These are phyloP conservation scores for Actias luna DNA, from an alignment of 2,888 invertebrate genomes.

Conservation along the genomic window DNA sequence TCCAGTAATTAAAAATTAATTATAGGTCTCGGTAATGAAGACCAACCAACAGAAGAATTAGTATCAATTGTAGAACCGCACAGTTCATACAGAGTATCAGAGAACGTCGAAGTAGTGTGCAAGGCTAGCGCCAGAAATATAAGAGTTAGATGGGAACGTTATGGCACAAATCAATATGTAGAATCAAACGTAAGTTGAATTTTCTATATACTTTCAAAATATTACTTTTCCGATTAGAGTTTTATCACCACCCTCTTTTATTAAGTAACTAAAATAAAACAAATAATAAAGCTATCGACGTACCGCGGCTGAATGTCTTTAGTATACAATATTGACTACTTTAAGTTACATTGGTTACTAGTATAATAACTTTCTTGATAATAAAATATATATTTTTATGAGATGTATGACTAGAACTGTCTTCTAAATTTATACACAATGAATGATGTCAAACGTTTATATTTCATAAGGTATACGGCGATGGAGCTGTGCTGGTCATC, in stretches of 20 bases:
- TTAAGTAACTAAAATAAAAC: too few relatives aligned
- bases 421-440: neutral
- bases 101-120: conserved; percentile 63
- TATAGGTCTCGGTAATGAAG: conserved; percentile 47
- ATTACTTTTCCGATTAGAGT: neutral
- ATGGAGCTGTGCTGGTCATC: conserved; percentile 84
- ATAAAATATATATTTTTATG: neutral
- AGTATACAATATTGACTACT: too few relatives aligned
- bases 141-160: conserved; percentile 51
- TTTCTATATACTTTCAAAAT: neutral
- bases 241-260: too few relatives aligned
- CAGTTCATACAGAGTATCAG: conserved; percentile 55
- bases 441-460: neutral
- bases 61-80: conserved; percentile 66
- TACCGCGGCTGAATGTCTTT: too few relatives aligned
- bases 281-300: too few relatives aligned
- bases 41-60: conserved; percentile 33
- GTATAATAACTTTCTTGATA: too few relatives aligned
- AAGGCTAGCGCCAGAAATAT: conserved; percentile 39
- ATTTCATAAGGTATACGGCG: conserved; percentile 63
- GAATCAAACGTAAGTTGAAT: conserved; percentile 49
- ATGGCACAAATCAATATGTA: conserved; percentile 61
- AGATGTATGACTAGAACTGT: neutral
- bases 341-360: too few relatives aligned
- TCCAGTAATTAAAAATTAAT: conserved; percentile 19